phyloP scores from a whole-genome alignment of 2,797 vertebrate genomes.

The Dendrocincla tyrannina region DNA sequence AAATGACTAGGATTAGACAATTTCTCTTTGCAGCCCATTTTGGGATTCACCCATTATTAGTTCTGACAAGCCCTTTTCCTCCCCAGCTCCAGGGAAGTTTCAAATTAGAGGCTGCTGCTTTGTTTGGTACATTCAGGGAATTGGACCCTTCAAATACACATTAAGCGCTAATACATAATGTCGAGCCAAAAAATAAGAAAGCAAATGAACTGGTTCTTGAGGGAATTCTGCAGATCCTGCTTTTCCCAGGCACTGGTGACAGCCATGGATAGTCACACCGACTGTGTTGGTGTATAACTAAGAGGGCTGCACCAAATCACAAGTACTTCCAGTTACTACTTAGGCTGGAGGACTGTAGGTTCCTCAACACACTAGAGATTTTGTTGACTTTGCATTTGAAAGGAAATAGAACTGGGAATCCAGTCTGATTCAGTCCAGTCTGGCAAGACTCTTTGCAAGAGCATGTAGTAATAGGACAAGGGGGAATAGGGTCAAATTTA shows the following conservation, averaged over 20 bases:
- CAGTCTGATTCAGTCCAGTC: no score
- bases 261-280: neutral
- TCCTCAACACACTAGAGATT: neutral
- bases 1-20: constrained; percentile 50
- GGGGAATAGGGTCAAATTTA: neutral
- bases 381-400: fast-evolving
- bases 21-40: constrained; percentile 36
- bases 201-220: neutral
- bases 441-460: neutral
- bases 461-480: neutral
- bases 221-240: neutral
- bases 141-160: neutral
- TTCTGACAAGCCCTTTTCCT: constrained; percentile 54
- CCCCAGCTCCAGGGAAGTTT: constrained; percentile 25
- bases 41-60: constrained; percentile 48
- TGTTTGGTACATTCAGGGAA: constrained; percentile 3
- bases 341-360: fast-evolving
- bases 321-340: neutral
- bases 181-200: neutral
- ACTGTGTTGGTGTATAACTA: neutral
- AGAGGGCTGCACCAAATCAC: neutral
- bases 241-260: neutral
- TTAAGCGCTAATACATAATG: neutral
- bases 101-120: constrained; percentile 33
- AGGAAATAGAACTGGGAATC: neutral